Evolutionary conservation across 2,113 vertebrate species (phyloP).

Genomic region (Okapia johnstoni): DNA sequence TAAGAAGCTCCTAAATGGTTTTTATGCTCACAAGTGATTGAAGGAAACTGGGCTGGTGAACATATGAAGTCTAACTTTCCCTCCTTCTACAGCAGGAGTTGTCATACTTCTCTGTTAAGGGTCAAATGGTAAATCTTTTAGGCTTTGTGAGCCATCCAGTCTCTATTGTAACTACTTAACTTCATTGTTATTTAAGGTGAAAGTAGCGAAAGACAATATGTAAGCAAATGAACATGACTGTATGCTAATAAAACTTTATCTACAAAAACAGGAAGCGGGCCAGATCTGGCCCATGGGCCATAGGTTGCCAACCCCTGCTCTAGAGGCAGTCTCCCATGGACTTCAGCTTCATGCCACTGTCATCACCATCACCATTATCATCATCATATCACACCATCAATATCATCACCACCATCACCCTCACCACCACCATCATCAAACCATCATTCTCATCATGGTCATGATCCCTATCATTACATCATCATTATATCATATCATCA

Average conservation of each 20-base stretch:
- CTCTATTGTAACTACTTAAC: too few relatives aligned
- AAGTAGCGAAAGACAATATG: neutral
- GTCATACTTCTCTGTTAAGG: neutral
- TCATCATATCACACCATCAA: rapidly evolving
- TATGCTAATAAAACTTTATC: neutral
- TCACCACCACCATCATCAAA: neutral
- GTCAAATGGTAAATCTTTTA: neutral
- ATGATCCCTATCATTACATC: rapidly evolving
- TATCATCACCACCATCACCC: rapidly evolving
- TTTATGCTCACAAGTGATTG: rapidly evolving
- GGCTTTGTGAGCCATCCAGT: rapidly evolving
- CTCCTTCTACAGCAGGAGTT: rapidly evolving
- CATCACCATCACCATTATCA: neutral
- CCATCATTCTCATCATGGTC: rapidly evolving
- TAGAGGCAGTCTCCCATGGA: too few relatives aligned
- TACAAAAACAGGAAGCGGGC: neutral
- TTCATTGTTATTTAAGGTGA: neutral
- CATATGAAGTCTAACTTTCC: rapidly evolving
- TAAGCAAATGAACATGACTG: neutral
- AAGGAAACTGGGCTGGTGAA: rapidly evolving
- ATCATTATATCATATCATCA: neutral
- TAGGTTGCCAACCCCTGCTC: neutral
- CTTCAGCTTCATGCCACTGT: neutral
- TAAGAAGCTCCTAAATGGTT: too few relatives aligned
- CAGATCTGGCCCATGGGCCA: neutral